A percentile compares a stretch with the other conserved stretches of the same genome.
phyloP scores from a whole-genome alignment of 2,113 vertebrate genomes.

The Rallus limicola region DNA sequence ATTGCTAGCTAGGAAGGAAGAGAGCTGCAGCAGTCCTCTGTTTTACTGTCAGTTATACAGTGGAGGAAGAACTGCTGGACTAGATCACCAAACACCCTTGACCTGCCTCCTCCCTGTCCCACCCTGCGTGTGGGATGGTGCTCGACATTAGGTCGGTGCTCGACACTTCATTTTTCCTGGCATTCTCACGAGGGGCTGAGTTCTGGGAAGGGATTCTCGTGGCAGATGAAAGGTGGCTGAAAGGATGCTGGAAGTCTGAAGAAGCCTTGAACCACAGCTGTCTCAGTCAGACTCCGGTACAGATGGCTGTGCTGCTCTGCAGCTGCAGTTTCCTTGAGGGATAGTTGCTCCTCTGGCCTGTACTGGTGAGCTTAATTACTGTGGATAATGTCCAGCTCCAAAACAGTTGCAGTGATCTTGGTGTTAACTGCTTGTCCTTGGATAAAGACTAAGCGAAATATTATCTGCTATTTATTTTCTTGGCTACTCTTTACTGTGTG shows the following conservation, averaged over 20 bases:
- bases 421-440: neutral
- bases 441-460: neutral
- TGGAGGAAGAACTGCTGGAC: neutral
- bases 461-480: neutral
- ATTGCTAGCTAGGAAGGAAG: neutral
- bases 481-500: neutral
- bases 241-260: neutral
- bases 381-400: neutral
- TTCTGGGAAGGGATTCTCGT: neutral
- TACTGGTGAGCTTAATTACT: neutral
- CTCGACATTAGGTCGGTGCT: accelerated
- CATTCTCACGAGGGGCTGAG: neutral
- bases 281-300: neutral
- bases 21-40: neutral
- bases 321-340: neutral
- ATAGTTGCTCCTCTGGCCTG: neutral
- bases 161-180: neutral
- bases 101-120: neutral
- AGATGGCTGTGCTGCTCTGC: neutral
- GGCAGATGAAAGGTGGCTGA: neutral
- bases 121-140: accelerated
- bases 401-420: neutral
- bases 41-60: neutral
- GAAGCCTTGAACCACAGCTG: neutral
- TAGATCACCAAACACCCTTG: neutral